phyloP scores from a whole-genome alignment of 2,113 vertebrate species.

The Morone chrysops region DNA sequence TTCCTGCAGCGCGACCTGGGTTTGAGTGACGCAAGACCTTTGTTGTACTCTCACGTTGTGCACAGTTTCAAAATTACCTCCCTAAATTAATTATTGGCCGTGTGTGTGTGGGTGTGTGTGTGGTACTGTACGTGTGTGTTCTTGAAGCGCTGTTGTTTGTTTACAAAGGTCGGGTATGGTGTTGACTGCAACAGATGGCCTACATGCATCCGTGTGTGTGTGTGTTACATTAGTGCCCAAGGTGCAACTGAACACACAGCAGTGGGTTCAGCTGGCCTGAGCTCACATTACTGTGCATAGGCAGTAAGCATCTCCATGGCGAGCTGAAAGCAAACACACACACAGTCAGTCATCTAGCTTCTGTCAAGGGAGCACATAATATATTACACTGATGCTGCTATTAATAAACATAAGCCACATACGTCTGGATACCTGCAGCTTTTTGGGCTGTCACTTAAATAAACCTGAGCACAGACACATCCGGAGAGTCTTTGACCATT shows the following conservation, averaged over 20 bases:
- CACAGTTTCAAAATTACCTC: constrained; percentile 15
- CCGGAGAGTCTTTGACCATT: not conserved
- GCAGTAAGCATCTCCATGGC: constrained; percentile 23
- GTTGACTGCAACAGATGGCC: constrained; percentile 38
- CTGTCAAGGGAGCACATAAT: constrained; percentile 28
- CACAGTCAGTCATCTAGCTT: constrained; percentile 12
- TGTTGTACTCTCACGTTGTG: too few species aligned
- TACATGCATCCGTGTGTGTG: constrained; percentile 11
- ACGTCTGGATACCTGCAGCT: constrained; percentile 30
- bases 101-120: not conserved
- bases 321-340: not conserved
- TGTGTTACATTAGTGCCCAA: too few species aligned
- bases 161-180: constrained; percentile 18
- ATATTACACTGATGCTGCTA: constrained; percentile 40
- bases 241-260: constrained; percentile 17
- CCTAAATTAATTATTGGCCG: not conserved
- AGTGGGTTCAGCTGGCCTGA: constrained; percentile 36
- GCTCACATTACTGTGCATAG: constrained; percentile 41
- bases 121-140: not conserved
- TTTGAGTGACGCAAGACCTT: too few species aligned
- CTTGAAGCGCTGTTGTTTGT: not conserved
- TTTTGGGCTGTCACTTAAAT: constrained; percentile 32
- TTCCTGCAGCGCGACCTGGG: too few species aligned
- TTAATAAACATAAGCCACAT: constrained; percentile 43
- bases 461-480: constrained; percentile 26